Evolutionary conservation across 2,113 vertebrate species (phyloP).

Genomic region (Corythornis cristatus): DNA sequence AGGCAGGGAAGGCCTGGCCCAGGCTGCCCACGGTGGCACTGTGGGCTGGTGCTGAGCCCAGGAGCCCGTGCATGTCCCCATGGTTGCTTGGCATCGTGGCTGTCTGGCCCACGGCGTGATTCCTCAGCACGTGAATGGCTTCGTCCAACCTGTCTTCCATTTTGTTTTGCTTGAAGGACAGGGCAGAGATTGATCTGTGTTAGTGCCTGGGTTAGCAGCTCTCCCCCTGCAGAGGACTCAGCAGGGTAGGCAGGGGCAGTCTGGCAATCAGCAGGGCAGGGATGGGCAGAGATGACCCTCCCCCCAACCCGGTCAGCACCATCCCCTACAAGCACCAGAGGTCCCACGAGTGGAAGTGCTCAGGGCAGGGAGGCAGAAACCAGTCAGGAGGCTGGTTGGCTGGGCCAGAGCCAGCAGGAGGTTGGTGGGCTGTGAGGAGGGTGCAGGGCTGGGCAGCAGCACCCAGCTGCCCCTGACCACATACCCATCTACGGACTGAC

Average conservation of each 20-base stretch:
- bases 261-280: background rate
- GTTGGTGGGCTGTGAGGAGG: background rate
- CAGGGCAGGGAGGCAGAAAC: background rate
- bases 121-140: slow-evolving; percentile 95
- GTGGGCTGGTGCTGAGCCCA: slow-evolving; percentile 79
- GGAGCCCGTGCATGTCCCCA: slow-evolving; percentile 86
- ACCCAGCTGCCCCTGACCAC: background rate
- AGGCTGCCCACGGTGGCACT: slow-evolving; percentile 82
- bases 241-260: background rate
- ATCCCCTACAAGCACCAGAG: background rate
- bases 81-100: slow-evolving; percentile 74
- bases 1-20: slow-evolving; percentile 82
- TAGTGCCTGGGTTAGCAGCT: background rate
- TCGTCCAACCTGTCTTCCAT: slow-evolving; percentile 97
- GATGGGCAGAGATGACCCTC: background rate
- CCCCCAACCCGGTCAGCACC: accelerated
- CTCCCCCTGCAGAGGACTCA: accelerated
- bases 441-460: background rate
- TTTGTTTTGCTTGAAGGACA: slow-evolving; percentile 86
- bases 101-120: slow-evolving; percentile 90
- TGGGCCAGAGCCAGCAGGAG: background rate
- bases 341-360: background rate
- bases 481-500: accelerated
- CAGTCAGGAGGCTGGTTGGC: background rate
- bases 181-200: background rate